These are phyloP conservation scores for Calypte anna DNA, from an alignment of 2,113 vertebrate species.

Conservation along the genomic window DNA sequence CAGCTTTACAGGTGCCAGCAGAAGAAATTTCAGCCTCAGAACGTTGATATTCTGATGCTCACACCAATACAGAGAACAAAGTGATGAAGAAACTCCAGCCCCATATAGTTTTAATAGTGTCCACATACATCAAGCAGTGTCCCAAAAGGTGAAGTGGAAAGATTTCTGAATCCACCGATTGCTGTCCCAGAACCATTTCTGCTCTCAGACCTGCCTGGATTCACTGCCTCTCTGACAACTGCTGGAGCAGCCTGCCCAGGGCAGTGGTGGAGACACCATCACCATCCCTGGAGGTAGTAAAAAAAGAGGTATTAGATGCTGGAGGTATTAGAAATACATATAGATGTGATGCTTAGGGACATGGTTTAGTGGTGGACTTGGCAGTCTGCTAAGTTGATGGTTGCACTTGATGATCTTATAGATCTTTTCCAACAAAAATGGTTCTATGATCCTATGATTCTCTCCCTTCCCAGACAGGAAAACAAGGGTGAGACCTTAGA, in stretches of 20 bases:
- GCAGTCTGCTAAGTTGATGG: too few relatives aligned
- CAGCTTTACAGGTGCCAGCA: background rate
- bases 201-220: background rate
- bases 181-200: background rate
- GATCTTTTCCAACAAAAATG: too few relatives aligned
- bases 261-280: too few relatives aligned
- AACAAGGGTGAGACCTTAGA: background rate
- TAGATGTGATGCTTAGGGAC: too few relatives aligned
- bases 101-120: background rate
- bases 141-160: background rate
- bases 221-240: background rate
- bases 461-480: background rate
- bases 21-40: background rate
- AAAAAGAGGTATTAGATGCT: too few relatives aligned
- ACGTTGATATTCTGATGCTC: background rate
- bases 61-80: background rate
- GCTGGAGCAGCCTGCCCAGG: background rate
- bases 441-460: background rate
- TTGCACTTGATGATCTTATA: too few relatives aligned
- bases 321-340: too few relatives aligned
- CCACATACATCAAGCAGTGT: background rate
- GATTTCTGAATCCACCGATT: background rate
- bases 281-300: too few relatives aligned
- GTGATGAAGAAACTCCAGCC: background rate
- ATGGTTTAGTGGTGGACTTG: too few relatives aligned